Evolutionary conservation across 2,113 vertebrate species (phyloP).

Genomic region (Micromys minutus): DNA sequence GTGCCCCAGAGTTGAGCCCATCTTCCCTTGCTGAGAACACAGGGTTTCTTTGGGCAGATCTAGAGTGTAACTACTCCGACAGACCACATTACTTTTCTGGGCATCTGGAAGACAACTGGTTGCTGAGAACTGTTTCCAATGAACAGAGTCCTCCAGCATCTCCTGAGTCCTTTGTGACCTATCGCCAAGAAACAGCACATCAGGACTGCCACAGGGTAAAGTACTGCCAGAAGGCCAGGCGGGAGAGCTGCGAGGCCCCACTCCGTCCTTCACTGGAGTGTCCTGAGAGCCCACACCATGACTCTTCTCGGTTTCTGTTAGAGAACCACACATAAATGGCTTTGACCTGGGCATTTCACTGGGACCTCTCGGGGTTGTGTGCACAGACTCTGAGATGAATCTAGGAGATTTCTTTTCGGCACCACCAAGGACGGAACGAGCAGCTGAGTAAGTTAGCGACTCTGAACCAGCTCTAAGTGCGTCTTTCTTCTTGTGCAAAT

Average conservation of each 20-base stretch:
- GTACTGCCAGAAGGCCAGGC: conserved; percentile 82
- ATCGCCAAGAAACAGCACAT: conserved; percentile 49
- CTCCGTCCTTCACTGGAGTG: conserved; percentile 87
- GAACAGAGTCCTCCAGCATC: background rate
- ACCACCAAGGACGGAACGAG: background rate
- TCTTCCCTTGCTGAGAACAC: conserved; percentile 50
- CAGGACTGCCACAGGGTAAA: background rate
- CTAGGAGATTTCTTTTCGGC: background rate
- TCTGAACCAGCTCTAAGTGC: background rate
- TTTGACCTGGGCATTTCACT: conserved; percentile 61
- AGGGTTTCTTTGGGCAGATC: conserved; percentile 50
- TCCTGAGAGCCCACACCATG: conserved; percentile 79
- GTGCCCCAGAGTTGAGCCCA: background rate
- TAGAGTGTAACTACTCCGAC: conserved; percentile 33
- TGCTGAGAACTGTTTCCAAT: conserved; percentile 59
- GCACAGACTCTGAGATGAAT: conserved; percentile 7
- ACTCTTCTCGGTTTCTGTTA: conserved; percentile 17
- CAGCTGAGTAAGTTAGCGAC: background rate
- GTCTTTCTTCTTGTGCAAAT: conserved; percentile 7
- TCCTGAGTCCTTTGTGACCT: conserved; percentile 67
- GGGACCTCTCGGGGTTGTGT: background rate
- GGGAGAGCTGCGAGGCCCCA: conserved; percentile 42
- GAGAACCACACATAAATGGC: conserved; percentile 41
- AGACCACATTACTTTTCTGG: conserved; percentile 61
- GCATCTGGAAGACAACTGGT: conserved; percentile 54